These are phyloP conservation scores for Bombycilla garrulus DNA, from an alignment of 2,113 vertebrate genomes.

Conservation along the genomic window DNA sequence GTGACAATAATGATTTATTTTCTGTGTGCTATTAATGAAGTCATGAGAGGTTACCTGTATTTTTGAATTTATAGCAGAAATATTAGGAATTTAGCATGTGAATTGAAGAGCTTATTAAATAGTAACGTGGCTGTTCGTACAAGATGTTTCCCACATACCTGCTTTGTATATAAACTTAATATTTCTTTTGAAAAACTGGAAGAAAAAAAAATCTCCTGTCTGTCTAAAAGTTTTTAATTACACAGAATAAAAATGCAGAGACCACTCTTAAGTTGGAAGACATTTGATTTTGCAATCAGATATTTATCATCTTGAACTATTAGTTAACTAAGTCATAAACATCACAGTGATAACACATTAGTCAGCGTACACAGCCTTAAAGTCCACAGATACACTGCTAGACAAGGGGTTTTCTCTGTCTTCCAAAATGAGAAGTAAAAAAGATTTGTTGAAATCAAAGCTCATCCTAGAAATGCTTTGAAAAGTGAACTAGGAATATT, in stretches of 20 bases:
- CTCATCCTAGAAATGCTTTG: not conserved
- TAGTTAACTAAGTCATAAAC: not conserved
- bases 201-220: not conserved
- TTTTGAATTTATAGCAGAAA: not conserved
- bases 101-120: not conserved
- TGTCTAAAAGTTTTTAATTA: not conserved
- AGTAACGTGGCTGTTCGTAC: not conserved
- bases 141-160: not conserved
- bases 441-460: not conserved
- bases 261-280: not conserved
- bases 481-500: not conserved
- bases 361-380: not conserved
- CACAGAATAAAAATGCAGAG: not conserved
- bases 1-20: not conserved
- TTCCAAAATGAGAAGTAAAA: not conserved
- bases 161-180: not conserved
- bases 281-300: not conserved
- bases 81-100: not conserved
- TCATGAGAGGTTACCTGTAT: not conserved
- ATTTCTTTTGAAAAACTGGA: not conserved
- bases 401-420: not conserved
- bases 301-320: not conserved
- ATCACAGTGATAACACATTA: not conserved
- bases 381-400: not conserved
- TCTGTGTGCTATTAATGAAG: not conserved